Evolutionary conservation across 2,888 invertebrate genomes (phyloP).

Genomic region (Oscheius sp.): DNA sequence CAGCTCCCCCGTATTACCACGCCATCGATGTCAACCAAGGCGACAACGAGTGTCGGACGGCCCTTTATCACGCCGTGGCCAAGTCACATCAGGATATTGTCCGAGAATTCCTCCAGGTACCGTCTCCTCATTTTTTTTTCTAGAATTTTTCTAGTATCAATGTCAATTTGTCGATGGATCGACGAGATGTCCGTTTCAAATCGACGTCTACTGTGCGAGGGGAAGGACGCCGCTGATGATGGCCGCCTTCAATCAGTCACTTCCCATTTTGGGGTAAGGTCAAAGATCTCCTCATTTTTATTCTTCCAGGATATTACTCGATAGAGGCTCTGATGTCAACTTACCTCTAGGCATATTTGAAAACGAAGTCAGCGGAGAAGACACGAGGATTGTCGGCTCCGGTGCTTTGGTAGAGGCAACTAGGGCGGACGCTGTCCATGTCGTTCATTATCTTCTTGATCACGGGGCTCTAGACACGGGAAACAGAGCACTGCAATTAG

Average conservation of each 20-base stretch:
- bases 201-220: slow-evolving; percentile 68
- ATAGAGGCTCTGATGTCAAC: slow-evolving; percentile 86
- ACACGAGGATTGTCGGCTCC: slow-evolving; percentile 65
- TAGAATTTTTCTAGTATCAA: slow-evolving; percentile 44
- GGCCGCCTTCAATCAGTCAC: slow-evolving; percentile 57
- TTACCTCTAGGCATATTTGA: slow-evolving; percentile 77
- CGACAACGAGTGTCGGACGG: slow-evolving; percentile 79
- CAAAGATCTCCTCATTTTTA: slow-evolving; percentile 13
- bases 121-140: neutral
- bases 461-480: slow-evolving; percentile 88
- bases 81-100: slow-evolving; percentile 62
- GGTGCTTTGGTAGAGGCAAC: slow-evolving; percentile 81
- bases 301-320: slow-evolving; percentile 75
- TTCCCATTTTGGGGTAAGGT: slow-evolving; percentile 49
- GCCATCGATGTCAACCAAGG: slow-evolving; percentile 89
- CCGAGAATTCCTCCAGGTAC: slow-evolving; percentile 57
- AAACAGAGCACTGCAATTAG: slow-evolving; percentile 81
- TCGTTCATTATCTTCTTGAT: slow-evolving; percentile 83
- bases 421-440: slow-evolving; percentile 80
- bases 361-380: slow-evolving; percentile 69
- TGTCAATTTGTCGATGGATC: slow-evolving; percentile 50
- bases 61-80: slow-evolving; percentile 86
- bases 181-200: slow-evolving; percentile 54
- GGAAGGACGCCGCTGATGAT: slow-evolving; percentile 72
- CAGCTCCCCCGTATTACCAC: slow-evolving; percentile 74